A percentile compares a stretch with the other conserved stretches of the same genome.
These are phyloP conservation scores for Tamias sibiricus DNA, from an alignment of 2,113 vertebrate genomes.

Conservation along the genomic window DNA sequence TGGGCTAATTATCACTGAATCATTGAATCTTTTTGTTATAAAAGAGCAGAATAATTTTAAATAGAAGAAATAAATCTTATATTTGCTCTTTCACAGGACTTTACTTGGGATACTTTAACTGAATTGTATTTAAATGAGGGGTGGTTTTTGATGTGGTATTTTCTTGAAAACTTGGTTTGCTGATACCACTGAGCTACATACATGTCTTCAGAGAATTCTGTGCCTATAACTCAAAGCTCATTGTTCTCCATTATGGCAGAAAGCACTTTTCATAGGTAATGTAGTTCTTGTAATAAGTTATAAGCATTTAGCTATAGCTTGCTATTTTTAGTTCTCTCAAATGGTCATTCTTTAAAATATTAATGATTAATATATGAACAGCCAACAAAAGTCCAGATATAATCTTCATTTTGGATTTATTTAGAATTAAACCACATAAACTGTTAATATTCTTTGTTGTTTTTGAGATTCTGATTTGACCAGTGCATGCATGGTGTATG, in stretches of 20 bases:
- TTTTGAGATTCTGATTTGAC: background rate
- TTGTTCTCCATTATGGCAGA: background rate
- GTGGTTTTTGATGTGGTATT: background rate
- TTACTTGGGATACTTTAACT: conserved; percentile 7
- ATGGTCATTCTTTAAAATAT: conserved; percentile 21
- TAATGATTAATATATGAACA: background rate
- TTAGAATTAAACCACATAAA: background rate
- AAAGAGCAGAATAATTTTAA: background rate
- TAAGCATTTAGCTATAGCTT: background rate
- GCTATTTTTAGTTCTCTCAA: background rate
- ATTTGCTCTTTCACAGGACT: background rate
- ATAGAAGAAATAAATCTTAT: background rate
- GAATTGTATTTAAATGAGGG: background rate
- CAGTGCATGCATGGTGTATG: background rate
- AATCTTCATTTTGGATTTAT: background rate
- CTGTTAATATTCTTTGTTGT: background rate
- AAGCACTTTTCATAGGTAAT: background rate
- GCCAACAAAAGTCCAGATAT: background rate
- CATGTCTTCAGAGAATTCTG: background rate
- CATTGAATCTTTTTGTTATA: background rate
- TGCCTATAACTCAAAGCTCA: background rate
- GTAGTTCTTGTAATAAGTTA: background rate
- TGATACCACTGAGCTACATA: background rate
- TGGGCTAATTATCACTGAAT: background rate
- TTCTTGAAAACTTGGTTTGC: background rate